Percentiles rank a stretch among this genome's conserved stretches.
Evolutionary conservation across 1,140 invertebrate species (phyloP).

Genomic region (Maconellicoccus hirsutus): DNA sequence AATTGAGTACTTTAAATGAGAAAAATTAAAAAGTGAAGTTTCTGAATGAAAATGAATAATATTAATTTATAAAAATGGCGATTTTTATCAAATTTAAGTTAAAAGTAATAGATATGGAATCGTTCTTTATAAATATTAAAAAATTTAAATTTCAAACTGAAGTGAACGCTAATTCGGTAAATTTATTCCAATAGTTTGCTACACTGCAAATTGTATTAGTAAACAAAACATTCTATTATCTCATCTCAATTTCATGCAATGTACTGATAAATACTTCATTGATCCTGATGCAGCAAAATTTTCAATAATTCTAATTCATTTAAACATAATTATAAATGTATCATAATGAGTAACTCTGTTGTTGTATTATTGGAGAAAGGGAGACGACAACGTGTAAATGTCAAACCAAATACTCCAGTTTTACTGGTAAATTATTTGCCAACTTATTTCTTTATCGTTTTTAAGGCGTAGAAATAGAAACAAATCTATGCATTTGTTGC

Average conservation of each 20-base stretch:
- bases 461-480: neutral
- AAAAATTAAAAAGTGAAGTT: too few relatives aligned
- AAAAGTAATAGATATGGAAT: too few relatives aligned
- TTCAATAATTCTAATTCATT: neutral
- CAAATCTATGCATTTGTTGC: neutral
- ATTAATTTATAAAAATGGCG: too few relatives aligned
- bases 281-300: neutral
- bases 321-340: neutral
- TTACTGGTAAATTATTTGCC: constrained; percentile 2
- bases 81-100: too few relatives aligned
- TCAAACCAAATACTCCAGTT: neutral
- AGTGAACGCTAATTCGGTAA: too few relatives aligned
- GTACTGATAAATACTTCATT: neutral
- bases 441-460: too few relatives aligned
- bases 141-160: too few relatives aligned
- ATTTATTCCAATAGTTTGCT: too few relatives aligned
- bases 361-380: neutral
- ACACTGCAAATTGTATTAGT: too few relatives aligned
- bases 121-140: too few relatives aligned
- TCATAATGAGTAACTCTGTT: neutral
- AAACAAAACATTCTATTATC: neutral
- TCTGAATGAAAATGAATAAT: too few relatives aligned
- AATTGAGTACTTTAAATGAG: too few relatives aligned
- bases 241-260: neutral
- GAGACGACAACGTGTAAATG: neutral